Conservation (phyloP, 2,888 invertebrate genomes). For the Ernsta delagoae region DNA sequence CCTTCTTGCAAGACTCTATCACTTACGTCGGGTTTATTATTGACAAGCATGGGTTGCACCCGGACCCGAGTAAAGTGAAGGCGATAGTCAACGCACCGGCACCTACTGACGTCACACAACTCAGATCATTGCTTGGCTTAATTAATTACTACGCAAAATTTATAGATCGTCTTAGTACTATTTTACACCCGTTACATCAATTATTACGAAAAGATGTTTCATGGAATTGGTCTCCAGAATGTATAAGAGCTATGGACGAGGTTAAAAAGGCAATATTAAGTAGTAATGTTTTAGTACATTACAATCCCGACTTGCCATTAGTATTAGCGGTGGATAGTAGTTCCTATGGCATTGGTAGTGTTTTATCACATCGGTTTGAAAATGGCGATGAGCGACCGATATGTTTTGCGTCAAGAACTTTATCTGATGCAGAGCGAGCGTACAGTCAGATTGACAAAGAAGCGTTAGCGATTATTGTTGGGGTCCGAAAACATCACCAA, state of each 20-base stretch:
- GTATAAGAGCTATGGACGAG: conserved; percentile 33
- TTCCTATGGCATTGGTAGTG: conserved; percentile 41
- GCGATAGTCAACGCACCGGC: conserved; percentile 36
- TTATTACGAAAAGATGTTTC: conserved; percentile 16
- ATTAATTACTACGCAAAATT: conserved; percentile 25
- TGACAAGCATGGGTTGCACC: conserved; percentile 36
- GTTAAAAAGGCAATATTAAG: conserved; percentile 40
- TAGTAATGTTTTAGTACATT: conserved; percentile 41
- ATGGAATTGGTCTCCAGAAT: conserved; percentile 16
- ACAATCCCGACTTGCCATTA: conserved; percentile 39
- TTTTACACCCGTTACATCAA: conserved; percentile 18
- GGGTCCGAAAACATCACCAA: conserved; percentile 44
- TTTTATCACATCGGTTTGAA: conserved; percentile 41
- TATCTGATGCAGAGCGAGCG: conserved; percentile 43
- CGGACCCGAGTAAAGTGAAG: conserved; percentile 33
- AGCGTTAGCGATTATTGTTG: conserved; percentile 45
- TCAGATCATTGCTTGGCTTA: conserved; percentile 35
- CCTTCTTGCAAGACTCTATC: conserved; percentile 23
- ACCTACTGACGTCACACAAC: conserved; percentile 39
- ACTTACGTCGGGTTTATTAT: conserved; percentile 36
- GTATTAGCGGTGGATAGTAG: conserved; percentile 40
- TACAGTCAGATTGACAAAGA: conserved; percentile 47
- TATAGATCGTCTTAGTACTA: conserved; percentile 20
- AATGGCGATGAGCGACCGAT: conserved; percentile 44
- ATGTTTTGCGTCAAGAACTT: conserved; percentile 44